phyloP scores from a whole-genome alignment of 2,888 invertebrate genomes.

The Latrodectus hesperus region DNA sequence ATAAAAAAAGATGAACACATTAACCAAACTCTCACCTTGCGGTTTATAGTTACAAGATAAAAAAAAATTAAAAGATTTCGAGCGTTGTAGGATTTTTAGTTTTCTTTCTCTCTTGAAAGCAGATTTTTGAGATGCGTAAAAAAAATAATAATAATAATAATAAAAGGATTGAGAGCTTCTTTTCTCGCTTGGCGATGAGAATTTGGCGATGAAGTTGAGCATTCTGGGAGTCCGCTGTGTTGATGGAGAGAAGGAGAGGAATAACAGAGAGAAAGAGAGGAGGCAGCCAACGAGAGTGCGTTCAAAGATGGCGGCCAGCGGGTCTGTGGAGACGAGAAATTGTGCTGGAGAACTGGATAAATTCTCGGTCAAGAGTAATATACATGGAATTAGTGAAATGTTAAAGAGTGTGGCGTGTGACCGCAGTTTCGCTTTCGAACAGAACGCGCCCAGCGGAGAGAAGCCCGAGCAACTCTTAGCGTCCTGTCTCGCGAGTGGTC shows the following conservation, averaged over 20 bases:
- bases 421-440: constrained; percentile 6
- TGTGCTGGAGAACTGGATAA: constrained; percentile 34
- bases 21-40: constrained; percentile 5
- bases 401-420: neutral
- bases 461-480: constrained; percentile 4
- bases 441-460: neutral
- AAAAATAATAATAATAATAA: no score
- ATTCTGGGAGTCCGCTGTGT: neutral
- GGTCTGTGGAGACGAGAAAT: constrained; percentile 36
- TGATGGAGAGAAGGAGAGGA: constrained; percentile 1
- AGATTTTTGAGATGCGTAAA: neutral
- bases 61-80: neutral
- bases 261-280: neutral
- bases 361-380: constrained; percentile 13
- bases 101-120: neutral
- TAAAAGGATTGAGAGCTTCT: no score
- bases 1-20: neutral
- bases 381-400: constrained; percentile 6
- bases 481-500: constrained; percentile 18
- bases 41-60: neutral
- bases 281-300: constrained; percentile 4
- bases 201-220: neutral
- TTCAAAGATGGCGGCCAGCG: constrained; percentile 44
- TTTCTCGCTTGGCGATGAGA: neutral
- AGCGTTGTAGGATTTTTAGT: neutral